These are phyloP conservation scores for Pheosia gnoma DNA, from an alignment of 2,888 invertebrate genomes.

Conservation along the genomic window DNA sequence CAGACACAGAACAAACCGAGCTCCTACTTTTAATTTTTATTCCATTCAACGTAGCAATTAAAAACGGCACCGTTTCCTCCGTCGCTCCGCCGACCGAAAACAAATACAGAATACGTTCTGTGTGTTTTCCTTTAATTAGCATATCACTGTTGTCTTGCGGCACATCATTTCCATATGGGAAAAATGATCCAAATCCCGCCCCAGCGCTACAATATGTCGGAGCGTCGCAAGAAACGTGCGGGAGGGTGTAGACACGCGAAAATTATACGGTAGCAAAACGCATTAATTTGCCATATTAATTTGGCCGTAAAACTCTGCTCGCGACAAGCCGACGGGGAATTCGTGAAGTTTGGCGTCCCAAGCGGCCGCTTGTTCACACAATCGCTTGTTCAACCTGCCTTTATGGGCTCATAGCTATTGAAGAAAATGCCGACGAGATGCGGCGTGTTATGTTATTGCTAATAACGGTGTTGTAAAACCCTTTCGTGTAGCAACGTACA, in stretches of 20 bases:
- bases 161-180: constrained; percentile 82
- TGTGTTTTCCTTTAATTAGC: constrained; percentile 82
- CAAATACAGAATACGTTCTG: constrained; percentile 70
- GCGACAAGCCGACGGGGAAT: constrained; percentile 79
- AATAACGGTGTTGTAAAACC: constrained; percentile 67
- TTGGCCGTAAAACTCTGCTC: constrained; percentile 84
- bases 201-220: constrained; percentile 54
- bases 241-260: constrained; percentile 59
- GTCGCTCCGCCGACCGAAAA: constrained; percentile 68
- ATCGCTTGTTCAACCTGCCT: constrained; percentile 55
- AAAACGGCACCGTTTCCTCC: constrained; percentile 44
- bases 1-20: neutral
- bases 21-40: neutral
- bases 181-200: constrained; percentile 78
- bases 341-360: constrained; percentile 78
- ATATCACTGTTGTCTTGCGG: constrained; percentile 82
- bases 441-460: constrained; percentile 66
- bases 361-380: constrained; percentile 80
- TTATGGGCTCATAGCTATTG: constrained; percentile 70
- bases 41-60: constrained; percentile 27
- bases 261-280: constrained; percentile 81
- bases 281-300: constrained; percentile 86
- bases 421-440: constrained; percentile 63
- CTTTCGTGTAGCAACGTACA: constrained; percentile 47
- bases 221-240: constrained; percentile 71